These are phyloP conservation scores for Plutella xylostella DNA, from an alignment of 2,888 invertebrate species.

Conservation along the genomic window DNA sequence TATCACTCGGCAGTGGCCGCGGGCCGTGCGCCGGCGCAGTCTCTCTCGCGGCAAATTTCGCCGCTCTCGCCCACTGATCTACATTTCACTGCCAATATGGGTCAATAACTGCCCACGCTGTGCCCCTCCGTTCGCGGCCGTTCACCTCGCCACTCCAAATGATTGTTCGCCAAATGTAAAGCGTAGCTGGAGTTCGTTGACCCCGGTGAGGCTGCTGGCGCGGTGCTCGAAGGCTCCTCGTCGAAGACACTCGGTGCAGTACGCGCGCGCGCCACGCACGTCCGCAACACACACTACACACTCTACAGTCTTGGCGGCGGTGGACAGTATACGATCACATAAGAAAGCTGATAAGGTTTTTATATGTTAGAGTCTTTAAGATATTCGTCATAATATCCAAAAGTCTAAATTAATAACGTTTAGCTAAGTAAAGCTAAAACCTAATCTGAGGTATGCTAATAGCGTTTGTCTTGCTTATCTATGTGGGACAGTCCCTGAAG, in stretches of 20 bases:
- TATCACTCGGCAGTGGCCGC: not conserved
- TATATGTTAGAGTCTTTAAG: too few species aligned
- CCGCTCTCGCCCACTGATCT: conserved; percentile 71
- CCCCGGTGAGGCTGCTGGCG: conserved; percentile 49
- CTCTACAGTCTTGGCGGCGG: too few species aligned
- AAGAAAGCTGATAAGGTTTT: too few species aligned
- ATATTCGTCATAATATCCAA: too few species aligned
- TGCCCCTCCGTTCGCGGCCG: conserved; percentile 62
- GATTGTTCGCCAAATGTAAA: conserved; percentile 69
- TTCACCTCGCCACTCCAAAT: conserved; percentile 69
- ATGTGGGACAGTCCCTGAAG: too few species aligned
- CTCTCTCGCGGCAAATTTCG: conserved; percentile 47
- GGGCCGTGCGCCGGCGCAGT: conserved; percentile 12
- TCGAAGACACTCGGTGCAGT: conserved; percentile 52
- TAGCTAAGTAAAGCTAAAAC: too few species aligned
- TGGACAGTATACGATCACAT: too few species aligned
- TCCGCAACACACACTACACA: too few species aligned
- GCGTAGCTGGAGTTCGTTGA: conserved; percentile 52
- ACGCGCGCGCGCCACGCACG: too few species aligned
- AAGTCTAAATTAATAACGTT: too few species aligned
- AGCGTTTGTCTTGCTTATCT: too few species aligned
- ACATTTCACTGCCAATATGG: conserved; percentile 69
- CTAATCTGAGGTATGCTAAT: too few species aligned
- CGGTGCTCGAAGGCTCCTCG: conserved; percentile 40
- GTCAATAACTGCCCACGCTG: conserved; percentile 70